These are phyloP conservation scores for Manis javanica DNA, from an alignment of 2,797 vertebrate species.

Conservation along the genomic window DNA sequence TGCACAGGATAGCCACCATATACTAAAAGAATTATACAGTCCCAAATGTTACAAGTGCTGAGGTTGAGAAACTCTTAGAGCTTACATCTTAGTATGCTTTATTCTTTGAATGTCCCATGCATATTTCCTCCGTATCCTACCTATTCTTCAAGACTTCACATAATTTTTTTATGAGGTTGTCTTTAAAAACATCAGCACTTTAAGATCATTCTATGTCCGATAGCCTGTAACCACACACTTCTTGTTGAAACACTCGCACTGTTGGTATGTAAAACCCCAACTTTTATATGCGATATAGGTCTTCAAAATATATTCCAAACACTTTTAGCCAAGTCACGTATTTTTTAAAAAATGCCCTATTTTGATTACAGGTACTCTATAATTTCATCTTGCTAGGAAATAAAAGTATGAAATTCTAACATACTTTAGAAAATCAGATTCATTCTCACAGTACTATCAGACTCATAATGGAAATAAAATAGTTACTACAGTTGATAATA, in stretches of 20 bases:
- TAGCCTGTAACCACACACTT: neutral
- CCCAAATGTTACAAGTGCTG: neutral
- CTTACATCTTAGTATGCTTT: neutral
- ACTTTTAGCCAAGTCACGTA: neutral
- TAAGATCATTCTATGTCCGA: neutral
- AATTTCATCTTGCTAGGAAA: neutral
- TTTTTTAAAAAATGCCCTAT: neutral
- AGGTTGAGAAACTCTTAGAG: neutral
- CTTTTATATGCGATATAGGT: neutral
- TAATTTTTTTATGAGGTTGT: neutral
- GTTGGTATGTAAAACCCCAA: neutral
- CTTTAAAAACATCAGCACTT: neutral
- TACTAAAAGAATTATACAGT: neutral
- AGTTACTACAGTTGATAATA: neutral
- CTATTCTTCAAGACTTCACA: neutral
- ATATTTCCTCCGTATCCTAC: neutral
- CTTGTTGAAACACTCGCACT: neutral
- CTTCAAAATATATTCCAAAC: neutral
- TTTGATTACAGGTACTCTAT: neutral
- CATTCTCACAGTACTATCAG: neutral
- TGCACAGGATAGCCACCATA: neutral
- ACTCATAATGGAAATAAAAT: neutral
- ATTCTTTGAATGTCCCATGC: neutral
- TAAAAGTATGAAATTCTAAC: neutral
- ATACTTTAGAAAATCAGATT: conserved; percentile 26